These are phyloP conservation scores for Palythoa heliodiscus DNA, from an alignment of 92 coral and sea anemone genomes.

Conservation along the genomic window DNA sequence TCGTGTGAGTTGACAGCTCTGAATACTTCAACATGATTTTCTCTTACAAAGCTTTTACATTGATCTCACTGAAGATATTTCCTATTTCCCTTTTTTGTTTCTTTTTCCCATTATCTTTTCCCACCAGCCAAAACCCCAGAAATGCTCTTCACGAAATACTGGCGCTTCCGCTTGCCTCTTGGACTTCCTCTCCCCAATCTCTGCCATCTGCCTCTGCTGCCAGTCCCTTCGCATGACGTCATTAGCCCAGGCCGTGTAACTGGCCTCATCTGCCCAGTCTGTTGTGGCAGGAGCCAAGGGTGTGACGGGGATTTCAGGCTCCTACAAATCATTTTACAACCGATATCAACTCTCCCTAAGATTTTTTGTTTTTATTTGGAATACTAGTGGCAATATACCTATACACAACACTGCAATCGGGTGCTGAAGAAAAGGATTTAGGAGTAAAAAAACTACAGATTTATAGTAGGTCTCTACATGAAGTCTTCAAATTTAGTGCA, in stretches of 20 bases:
- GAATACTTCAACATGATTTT: no score
- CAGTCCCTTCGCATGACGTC: slow-evolving; percentile 80
- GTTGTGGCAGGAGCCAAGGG: slow-evolving; percentile 72
- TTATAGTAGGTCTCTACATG: no score
- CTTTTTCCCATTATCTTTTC: slow-evolving; percentile 67
- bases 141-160: slow-evolving; percentile 74
- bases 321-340: not conserved
- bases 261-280: slow-evolving; percentile 89
- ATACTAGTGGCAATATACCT: no score
- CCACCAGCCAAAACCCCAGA: slow-evolving; percentile 95
- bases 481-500: no score
- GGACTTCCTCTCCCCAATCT: slow-evolving; percentile 48
- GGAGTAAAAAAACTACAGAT: no score
- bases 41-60: no score
- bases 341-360: not conserved
- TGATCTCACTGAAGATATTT: no score
- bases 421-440: no score
- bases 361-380: not conserved
- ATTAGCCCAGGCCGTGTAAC: slow-evolving; percentile 79
- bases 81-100: slow-evolving; percentile 10
- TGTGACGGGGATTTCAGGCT: slow-evolving; percentile 62
- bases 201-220: slow-evolving; percentile 63
- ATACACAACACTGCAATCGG: no score
- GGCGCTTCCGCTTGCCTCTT: slow-evolving; percentile 55
- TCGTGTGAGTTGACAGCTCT: no score